Evolutionary conservation across 2,888 invertebrate species (phyloP).

Genomic region (Lasioglossum lativentre): DNA sequence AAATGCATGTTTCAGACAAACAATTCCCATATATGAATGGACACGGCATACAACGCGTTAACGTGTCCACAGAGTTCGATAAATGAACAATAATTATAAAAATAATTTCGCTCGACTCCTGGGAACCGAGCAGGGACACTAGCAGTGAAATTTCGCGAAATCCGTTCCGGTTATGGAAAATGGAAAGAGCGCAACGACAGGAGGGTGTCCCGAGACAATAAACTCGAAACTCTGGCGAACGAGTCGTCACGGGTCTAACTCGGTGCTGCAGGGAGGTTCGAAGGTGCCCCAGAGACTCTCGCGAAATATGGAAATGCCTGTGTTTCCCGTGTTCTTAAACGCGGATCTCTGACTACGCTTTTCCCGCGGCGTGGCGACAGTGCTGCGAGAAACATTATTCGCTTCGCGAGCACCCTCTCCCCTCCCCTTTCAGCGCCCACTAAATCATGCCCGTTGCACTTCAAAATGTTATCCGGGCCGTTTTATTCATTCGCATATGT

Average conservation of each 20-base stretch:
- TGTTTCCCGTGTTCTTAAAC: constrained; percentile 16
- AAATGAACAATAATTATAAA: neutral
- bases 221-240: constrained; percentile 50
- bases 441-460: constrained; percentile 9
- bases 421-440: neutral
- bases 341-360: neutral
- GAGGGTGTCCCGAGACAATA: constrained; percentile 56
- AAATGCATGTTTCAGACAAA: too few species aligned
- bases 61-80: neutral
- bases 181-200: constrained; percentile 46
- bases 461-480: constrained; percentile 1
- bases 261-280: constrained; percentile 43
- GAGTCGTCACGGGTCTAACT: constrained; percentile 54
- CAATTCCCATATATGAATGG: too few species aligned
- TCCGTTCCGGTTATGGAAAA: constrained; percentile 49
- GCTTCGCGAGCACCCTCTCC: neutral
- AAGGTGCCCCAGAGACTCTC: constrained; percentile 40
- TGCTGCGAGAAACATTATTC: constrained; percentile 7
- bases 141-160: constrained; percentile 62
- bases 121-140: too few species aligned
- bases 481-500: constrained; percentile 4
- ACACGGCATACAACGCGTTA: too few species aligned
- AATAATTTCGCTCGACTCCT: neutral
- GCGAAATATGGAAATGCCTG: constrained; percentile 57
- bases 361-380: neutral